These are phyloP conservation scores for Campopleginae sp. DNA, from an alignment of 2,888 invertebrate genomes.

Conservation along the genomic window DNA sequence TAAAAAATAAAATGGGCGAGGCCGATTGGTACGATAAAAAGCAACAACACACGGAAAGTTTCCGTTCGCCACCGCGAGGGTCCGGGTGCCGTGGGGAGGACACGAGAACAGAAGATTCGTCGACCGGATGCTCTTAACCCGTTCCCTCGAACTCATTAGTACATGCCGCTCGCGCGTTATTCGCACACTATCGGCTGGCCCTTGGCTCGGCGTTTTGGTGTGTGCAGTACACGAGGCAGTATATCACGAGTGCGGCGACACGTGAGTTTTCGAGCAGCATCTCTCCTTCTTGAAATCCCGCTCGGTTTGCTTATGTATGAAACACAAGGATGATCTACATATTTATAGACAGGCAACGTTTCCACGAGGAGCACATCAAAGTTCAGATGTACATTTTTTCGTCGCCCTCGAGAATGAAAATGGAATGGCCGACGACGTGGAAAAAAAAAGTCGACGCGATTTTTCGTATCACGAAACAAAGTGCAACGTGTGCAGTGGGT, in stretches of 20 bases:
- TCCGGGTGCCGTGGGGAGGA: not conserved
- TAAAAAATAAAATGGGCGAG: conserved; percentile 6
- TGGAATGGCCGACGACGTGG: conserved; percentile 17
- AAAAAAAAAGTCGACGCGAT: conserved; percentile 11
- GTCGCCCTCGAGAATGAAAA: conserved; percentile 29
- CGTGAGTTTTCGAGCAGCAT: conserved; percentile 50
- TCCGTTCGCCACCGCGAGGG: conserved; percentile 48
- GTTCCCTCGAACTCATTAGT: conserved; percentile 69
- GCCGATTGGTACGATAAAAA: conserved; percentile 6
- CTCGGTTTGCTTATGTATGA: conserved; percentile 14
- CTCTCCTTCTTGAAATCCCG: conserved; percentile 47
- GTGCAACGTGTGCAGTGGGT: not conserved
- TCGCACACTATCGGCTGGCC: conserved; percentile 44
- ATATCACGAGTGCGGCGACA: conserved; percentile 26
- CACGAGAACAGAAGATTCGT: conserved; percentile 47
- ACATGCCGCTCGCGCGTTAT: conserved; percentile 57
- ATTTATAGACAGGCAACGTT: not conserved
- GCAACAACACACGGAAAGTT: conserved; percentile 30
- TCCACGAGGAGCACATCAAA: conserved; percentile 11
- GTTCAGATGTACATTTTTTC: conserved; percentile 34
- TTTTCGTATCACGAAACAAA: not conserved
- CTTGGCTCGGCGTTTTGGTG: conserved; percentile 21
- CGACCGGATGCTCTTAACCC: conserved; percentile 67
- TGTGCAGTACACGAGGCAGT: conserved; percentile 1
- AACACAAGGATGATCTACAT: not conserved